Evolutionary conservation across 2,888 invertebrate genomes (phyloP).

Genomic region (Drosophila merina): DNA sequence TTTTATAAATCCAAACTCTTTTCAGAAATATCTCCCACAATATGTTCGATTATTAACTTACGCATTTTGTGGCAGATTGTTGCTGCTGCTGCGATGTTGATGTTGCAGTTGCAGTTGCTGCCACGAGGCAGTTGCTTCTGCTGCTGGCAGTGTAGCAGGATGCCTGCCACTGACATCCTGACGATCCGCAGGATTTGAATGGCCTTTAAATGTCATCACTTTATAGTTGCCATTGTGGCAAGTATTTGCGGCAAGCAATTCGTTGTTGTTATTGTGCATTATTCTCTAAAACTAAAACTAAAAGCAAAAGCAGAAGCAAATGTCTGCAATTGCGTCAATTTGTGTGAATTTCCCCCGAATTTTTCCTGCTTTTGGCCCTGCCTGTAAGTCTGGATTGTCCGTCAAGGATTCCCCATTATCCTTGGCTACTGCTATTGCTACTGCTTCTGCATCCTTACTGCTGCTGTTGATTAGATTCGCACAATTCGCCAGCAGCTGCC

Average conservation of each 20-base stretch:
- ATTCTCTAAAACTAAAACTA: background rate
- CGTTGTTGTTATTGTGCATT: slow-evolving; percentile 36
- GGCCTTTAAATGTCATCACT: background rate
- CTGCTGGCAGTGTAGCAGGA: slow-evolving; percentile 9
- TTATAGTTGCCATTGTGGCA: slow-evolving; percentile 29
- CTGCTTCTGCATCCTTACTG: slow-evolving; percentile 9
- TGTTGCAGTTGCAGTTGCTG: slow-evolving; percentile 13
- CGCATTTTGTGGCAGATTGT: slow-evolving; percentile 70
- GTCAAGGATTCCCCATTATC: slow-evolving; percentile 33
- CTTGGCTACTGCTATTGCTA: slow-evolving; percentile 8
- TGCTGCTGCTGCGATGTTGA: slow-evolving; percentile 14
- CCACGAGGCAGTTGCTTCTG: slow-evolving; percentile 7
- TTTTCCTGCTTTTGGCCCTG: slow-evolving; percentile 1
- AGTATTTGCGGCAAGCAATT: slow-evolving; percentile 7
- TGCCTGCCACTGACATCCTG: slow-evolving; percentile 28
- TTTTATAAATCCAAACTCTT: too few species aligned
- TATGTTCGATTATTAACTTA: slow-evolving; percentile 63
- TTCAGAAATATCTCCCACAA: too few species aligned
- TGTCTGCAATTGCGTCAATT: background rate
- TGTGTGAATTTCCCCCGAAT: background rate
- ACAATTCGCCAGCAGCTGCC: slow-evolving; percentile 9
- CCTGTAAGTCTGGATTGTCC: slow-evolving; percentile 19
- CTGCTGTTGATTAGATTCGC: slow-evolving; percentile 30
- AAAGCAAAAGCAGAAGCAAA: slow-evolving; percentile 7
- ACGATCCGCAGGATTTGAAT: slow-evolving; percentile 17